Base-by-base conservation (phyloP, 2,888 invertebrate species). In the Matsumyia berberina region DNA sequence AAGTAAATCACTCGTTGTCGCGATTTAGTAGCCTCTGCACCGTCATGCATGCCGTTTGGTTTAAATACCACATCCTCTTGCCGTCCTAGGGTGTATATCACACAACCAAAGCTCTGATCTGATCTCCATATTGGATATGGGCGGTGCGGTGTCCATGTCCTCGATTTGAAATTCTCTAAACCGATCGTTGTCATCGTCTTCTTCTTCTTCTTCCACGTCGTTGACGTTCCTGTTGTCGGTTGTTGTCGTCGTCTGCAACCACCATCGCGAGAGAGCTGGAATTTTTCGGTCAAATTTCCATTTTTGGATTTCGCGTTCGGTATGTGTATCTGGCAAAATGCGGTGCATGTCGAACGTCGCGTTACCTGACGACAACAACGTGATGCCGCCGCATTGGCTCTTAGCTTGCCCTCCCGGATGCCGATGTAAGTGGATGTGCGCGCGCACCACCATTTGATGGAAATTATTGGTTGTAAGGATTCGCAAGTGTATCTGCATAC, bases 91-190 rank as follows among this genome's bases (percentile, higher is more conserved):
- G 44, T 77, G 44, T 58, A 60, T 82, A 64, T 82, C 82, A 82
- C 72, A 77, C 77, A 82, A 60, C 66, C 70, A 82, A 58, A 17
- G 78, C 78, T 66, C 58, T 72, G 82, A 82, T 82, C 82, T 82
- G 82, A 82, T 82, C 82, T 78, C 82, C 82, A 82, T 82, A 82
- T 82, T 82, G 78, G 82, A 78, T 82, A 82, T 82, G 78, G 82
- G 82, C 82, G 82, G 82, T 82, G 42, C 74, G 74, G 58, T 66
- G 73, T 79, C 72, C 78, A 57, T 78, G 62, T 19, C 29, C 33
- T 64, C 70, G 57, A 70, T 58, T 77, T 81, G 57, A 70, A 76
- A 81, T 70, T 70, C 69, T 70, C 58, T 66, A 70, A 82, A 24
- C 58, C 58, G 82, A 82, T 72, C 77, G 70, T 77, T 72, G 77